Conservation (phyloP, 2,888 invertebrate genomes). For the Trissolcus brochymenae region DNA sequence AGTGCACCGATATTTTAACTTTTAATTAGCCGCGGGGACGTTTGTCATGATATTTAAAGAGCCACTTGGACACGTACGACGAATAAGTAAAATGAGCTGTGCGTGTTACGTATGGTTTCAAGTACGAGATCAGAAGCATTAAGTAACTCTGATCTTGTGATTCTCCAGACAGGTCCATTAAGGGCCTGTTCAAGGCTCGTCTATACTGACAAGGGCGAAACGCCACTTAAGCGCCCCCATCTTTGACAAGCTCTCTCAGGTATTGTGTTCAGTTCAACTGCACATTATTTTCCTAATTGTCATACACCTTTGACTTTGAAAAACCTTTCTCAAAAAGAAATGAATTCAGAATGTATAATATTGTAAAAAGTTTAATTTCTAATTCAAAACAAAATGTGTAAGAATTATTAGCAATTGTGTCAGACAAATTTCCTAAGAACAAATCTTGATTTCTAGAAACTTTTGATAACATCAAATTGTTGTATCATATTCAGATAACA, state of each 20-base stretch:
- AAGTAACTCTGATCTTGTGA: conserved; percentile 49
- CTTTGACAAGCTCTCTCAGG: conserved; percentile 23
- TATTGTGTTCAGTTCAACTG: neutral
- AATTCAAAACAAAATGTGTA: neutral
- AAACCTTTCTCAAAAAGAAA: too few species aligned
- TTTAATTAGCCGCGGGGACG: conserved; percentile 40
- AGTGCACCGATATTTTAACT: conserved; percentile 47
- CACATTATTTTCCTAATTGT: neutral
- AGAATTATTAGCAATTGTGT: neutral
- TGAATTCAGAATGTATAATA: too few species aligned
- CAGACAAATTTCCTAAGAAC: too few species aligned
- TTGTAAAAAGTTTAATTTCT: too few species aligned
- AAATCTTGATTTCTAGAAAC: too few species aligned
- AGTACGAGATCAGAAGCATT: conserved; percentile 44
- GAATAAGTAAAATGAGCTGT: conserved; percentile 37
- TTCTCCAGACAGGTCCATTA: conserved; percentile 47
- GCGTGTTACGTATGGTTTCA: conserved; percentile 32
- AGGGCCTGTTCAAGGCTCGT: conserved; percentile 49
- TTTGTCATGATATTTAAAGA: conserved; percentile 43
- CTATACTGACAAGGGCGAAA: conserved; percentile 47
- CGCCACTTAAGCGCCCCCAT: conserved; percentile 38
- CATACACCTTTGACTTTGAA: neutral
- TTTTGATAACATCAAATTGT: too few species aligned
- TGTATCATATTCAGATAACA: too few species aligned
- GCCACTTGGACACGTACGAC: conserved; percentile 20